Conservation (phyloP, 2,113 vertebrate species). For the Archilochus colubris region DNA sequence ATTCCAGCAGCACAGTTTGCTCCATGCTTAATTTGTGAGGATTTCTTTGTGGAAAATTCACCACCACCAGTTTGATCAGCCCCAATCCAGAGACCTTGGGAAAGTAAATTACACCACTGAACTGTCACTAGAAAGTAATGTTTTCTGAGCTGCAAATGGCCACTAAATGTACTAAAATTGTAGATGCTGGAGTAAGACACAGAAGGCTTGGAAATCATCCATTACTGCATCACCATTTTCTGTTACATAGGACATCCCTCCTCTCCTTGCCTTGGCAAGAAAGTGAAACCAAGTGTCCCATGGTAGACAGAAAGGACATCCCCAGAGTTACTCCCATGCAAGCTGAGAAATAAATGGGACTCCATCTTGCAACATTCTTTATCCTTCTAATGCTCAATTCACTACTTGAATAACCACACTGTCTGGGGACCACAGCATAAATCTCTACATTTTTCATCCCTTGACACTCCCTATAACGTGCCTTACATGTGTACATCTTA, state of each 20-base stretch:
- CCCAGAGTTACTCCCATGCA: neutral
- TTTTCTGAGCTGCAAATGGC: neutral
- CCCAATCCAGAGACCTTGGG: neutral
- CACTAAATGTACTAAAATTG: neutral
- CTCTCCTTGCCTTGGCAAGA: neutral
- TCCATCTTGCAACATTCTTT: neutral
- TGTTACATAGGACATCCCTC: fast-evolving
- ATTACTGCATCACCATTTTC: neutral
- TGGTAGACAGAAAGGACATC: neutral
- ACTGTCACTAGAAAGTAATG: neutral
- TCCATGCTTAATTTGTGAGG: neutral
- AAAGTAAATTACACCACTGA: neutral
- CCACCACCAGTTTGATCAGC: neutral
- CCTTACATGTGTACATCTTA: neutral
- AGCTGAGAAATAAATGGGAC: neutral
- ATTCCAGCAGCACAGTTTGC: neutral
- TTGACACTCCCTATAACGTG: neutral
- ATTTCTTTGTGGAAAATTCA: neutral
- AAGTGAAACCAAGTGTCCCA: neutral
- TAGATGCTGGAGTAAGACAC: neutral
- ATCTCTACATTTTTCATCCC: neutral
- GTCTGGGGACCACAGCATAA: fast-evolving
- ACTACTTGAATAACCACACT: neutral
- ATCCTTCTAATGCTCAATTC: neutral
- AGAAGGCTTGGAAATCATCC: neutral